phyloP scores from a whole-genome alignment of 2,113 vertebrate genomes.

The Petaurus breviceps region DNA sequence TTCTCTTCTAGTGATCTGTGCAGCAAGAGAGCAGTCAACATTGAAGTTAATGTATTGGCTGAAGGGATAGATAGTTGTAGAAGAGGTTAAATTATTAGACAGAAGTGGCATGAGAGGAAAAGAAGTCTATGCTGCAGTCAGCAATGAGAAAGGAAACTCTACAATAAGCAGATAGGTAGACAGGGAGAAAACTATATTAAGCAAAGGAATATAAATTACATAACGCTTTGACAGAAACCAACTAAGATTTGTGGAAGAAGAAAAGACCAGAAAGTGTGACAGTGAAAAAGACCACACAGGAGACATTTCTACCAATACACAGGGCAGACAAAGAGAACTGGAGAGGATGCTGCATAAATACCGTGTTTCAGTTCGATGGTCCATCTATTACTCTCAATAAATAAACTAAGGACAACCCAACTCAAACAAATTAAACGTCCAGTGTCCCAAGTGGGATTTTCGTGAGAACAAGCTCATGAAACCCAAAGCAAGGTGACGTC shows the following conservation, averaged over 20 bases:
- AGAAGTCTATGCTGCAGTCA: conserved; percentile 32
- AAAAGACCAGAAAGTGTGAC: conserved; percentile 31
- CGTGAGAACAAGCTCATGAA: not conserved
- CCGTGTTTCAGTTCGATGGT: conserved; percentile 22
- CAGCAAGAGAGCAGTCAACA: not conserved
- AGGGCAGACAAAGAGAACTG: not conserved
- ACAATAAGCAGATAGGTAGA: conserved; percentile 42
- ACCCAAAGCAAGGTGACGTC: not conserved
- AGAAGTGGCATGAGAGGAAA: not conserved
- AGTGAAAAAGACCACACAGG: not conserved
- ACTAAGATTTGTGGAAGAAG: conserved; percentile 1
- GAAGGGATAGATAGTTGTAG: not conserved
- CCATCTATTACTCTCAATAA: not conserved
- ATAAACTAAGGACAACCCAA: not conserved
- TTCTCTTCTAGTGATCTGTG: not conserved
- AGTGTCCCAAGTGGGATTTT: not conserved
- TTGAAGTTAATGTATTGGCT: not conserved
- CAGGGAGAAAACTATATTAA: conserved; percentile 16
- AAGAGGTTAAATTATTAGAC: not conserved
- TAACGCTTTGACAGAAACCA: not conserved
- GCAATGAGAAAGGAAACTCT: conserved; percentile 31
- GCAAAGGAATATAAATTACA: conserved; percentile 3
- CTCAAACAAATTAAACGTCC: not conserved
- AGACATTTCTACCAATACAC: not conserved
- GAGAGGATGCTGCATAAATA: not conserved